Evolutionary conservation across 2,888 invertebrate genomes (phyloP), one percentile per base, ranked within the genome.

Genomic region (Eristalis pertinax): DNA sequence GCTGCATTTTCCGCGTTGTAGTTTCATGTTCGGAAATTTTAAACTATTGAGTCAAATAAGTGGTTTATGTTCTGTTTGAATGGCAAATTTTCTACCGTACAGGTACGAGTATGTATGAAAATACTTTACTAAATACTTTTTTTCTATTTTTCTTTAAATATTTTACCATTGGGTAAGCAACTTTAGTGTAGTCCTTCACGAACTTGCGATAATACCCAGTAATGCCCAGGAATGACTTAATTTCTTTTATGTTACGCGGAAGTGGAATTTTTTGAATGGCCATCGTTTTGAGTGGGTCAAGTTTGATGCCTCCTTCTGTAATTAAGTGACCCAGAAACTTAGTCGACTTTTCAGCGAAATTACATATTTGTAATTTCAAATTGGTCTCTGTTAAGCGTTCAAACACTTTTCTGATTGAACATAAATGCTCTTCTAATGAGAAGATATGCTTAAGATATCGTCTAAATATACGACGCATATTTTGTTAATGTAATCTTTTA

Each of bases 231-330:
- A 90, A 90, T 26, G 65, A 63, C 85, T 89, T 89, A 24, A 90
- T 89, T 84, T 90, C 67, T 80, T 90, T 91, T 69, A 65, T 72
- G 3, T 85, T 90, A 68, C 87, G 89, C n/a, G 89, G 89, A 22
- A 90, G 29, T n/a, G 89, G 13, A 64, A 63, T 67, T 35, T 76
- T 56, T 5, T 11, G 15, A 13, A 90, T 75, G 11, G 88, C 87
- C 64, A 80, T 60, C 8, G 89, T 67, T 87, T 91, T 91, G 2
- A 87, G 84, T 7, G 89, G 89, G 67, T 91, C 89, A 10, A 91
- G 90, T 32, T 29, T 73, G 4, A 80, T 80, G 15, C 68, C 73
- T 7, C 72, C 19, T 8, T 24, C 72, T 15, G 81, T 60, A 60
- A 84, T 60, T 58, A 74, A 68, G 38, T 86, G 73, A 4, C 86